phyloP scores from a whole-genome alignment of 1,140 invertebrate species.

The Lepidurus couesii region DNA sequence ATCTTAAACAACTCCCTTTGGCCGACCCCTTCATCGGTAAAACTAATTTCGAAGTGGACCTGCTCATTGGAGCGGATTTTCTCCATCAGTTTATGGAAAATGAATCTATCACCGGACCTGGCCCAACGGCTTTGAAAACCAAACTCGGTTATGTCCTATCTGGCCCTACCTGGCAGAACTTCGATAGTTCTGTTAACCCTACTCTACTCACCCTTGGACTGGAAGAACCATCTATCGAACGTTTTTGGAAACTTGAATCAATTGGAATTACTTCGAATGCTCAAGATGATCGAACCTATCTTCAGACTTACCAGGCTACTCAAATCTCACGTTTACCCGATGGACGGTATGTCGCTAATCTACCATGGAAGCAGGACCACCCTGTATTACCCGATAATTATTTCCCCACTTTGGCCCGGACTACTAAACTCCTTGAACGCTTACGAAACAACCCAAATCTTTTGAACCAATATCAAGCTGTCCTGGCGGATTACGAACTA shows the following conservation, averaged over 20 bases:
- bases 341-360: neutral
- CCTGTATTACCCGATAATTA: slow-evolving; percentile 24
- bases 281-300: neutral
- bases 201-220: neutral
- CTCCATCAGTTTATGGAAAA: neutral
- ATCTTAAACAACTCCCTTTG: slow-evolving; percentile 9
- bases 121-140: neutral
- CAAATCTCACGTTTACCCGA: neutral
- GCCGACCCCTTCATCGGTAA: neutral
- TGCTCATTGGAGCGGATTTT: neutral
- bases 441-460: slow-evolving; percentile 6
- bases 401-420: neutral
- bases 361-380: slow-evolving; percentile 28
- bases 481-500: slow-evolving; percentile 4
- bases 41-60: neutral
- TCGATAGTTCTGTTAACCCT: neutral
- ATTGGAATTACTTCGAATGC: neutral
- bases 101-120: neutral
- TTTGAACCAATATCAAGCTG: neutral
- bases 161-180: neutral
- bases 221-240: neutral
- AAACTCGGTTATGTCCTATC: neutral
- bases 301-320: neutral
- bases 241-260: neutral
- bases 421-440: neutral